Base-by-base conservation (phyloP, 2,888 invertebrate species). In the Octodonta nipae region DNA sequence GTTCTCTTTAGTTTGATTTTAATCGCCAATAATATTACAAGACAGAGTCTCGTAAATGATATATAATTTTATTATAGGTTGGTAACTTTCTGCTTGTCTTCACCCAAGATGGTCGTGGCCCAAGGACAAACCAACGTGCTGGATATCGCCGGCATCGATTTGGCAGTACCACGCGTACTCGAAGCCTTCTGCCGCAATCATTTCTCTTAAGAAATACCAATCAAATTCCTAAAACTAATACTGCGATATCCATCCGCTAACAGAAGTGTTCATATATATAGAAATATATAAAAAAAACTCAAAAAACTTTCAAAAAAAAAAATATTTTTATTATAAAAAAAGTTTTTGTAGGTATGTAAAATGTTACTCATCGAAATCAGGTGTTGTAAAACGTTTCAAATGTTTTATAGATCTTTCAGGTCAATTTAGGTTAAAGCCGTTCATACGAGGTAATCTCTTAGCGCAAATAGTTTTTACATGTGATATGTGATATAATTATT, bases 101-200 rank as follows among this genome's bases (percentile, higher is more conserved):
- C 68, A n/a, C 65, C 70, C 38, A 65, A 68, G 38, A 60, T 67
- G 26, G 52, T 47, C 17, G 60, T 65, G 3, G 65, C 67, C 2
- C 65, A 68, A 45, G 67, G 65, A 33, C 56, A 50, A 14, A 65
- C 69, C 5, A 50, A 53, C 28, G 37, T 52, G 15, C 61, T 78
- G 27, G 73, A 73, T 47, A 65, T 78, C 22, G 61, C 72, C 37
- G 78, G 79, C 31, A 66, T 78, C 42, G 73, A 78, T 53, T 68
- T 67, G 26, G 64, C 71, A 47, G 68, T 77, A 33, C 73, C 75
- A 24, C 67, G 65, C 45, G 48, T 76, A 22, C 65, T 79, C 32
- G 72, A 77, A 56, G 74, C 75, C 2, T 78, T 78, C 52, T 66
- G 67, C 13, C 65, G 67, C 44, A 69, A 68, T 34, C 61, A 65